A percentile compares a stretch with the other conserved stretches of the same genome.
Evolutionary conservation across 2,797 vertebrate genomes (phyloP).

Genomic region (Catamblyrhynchus diadema): DNA sequence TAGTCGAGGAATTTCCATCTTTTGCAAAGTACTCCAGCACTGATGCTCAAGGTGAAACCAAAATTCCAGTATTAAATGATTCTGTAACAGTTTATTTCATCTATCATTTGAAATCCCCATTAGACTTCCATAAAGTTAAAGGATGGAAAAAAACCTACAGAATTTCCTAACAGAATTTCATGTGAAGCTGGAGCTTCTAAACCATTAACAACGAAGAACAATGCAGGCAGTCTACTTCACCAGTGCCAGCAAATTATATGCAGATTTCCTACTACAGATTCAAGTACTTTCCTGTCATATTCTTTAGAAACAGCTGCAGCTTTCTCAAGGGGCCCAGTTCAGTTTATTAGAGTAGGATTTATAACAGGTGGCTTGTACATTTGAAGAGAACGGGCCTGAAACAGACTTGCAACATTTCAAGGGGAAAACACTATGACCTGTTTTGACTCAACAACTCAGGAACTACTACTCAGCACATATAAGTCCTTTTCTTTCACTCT

Average conservation of each 20-base stretch:
- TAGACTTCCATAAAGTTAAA: background rate
- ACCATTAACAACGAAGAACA: background rate
- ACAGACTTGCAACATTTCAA: background rate
- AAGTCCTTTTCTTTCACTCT: background rate
- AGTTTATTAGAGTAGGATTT: background rate
- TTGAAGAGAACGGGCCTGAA: background rate
- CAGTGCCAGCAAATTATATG: background rate
- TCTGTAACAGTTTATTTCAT: background rate
- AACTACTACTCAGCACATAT: background rate
- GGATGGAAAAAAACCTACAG: background rate
- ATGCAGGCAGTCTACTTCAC: background rate
- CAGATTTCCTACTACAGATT: background rate
- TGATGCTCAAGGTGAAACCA: background rate
- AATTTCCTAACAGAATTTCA: background rate
- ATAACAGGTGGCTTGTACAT: background rate
- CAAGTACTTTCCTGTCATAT: background rate
- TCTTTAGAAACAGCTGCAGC: background rate
- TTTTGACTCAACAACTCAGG: background rate
- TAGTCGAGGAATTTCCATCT: background rate
- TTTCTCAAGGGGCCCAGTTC: background rate
- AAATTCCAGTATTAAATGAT: background rate
- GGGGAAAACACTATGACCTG: background rate
- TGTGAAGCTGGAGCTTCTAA: background rate
- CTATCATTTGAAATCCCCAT: background rate
- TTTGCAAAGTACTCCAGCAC: background rate